phyloP scores from a whole-genome alignment of 1,140 invertebrate genomes.

The Conopomorpha cramerella region DNA sequence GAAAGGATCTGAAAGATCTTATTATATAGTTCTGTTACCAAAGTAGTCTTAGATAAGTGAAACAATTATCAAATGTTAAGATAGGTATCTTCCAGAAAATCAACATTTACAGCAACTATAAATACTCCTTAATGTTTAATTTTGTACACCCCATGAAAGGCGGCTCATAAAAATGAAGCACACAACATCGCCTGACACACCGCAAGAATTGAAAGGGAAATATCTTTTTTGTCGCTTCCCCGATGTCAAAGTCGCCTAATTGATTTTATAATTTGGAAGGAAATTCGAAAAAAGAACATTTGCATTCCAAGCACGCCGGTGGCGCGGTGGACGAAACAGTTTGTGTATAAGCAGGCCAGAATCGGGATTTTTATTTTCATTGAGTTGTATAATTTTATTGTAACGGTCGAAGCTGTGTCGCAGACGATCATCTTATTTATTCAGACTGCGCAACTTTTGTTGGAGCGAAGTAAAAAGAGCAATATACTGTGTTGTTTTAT shows the following conservation, averaged over 20 bases:
- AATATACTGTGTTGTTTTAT: neutral
- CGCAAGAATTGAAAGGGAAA: conserved; percentile 1
- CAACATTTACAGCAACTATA: too few relatives aligned
- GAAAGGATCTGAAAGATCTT: too few relatives aligned
- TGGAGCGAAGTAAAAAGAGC: neutral
- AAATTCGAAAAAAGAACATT: conserved; percentile 28
- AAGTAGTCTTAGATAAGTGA: too few relatives aligned
- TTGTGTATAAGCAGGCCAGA: conserved; percentile 4
- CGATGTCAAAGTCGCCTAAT: conserved; percentile 21
- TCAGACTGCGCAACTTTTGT: conserved; percentile 1
- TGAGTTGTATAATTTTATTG: conserved; percentile 39
- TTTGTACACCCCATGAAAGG: too few relatives aligned
- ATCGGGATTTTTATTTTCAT: conserved; percentile 35
- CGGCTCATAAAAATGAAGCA: too few relatives aligned
- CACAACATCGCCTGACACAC: too few relatives aligned
- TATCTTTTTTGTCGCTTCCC: conserved; percentile 1
- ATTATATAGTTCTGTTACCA: too few relatives aligned
- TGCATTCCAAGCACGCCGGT: conserved; percentile 18
- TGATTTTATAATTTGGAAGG: conserved; percentile 38
- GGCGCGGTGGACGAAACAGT: too few relatives aligned
- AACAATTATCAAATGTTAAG: too few relatives aligned
- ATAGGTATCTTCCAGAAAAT: too few relatives aligned
- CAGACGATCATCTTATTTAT: conserved; percentile 15
- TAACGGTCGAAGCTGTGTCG: conserved; percentile 21
- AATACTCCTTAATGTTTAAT: too few relatives aligned